A percentile compares a stretch with the other conserved stretches of the same genome.
Evolutionary conservation across 2,797 vertebrate species (phyloP).

Genomic region (Chromis chromis): DNA sequence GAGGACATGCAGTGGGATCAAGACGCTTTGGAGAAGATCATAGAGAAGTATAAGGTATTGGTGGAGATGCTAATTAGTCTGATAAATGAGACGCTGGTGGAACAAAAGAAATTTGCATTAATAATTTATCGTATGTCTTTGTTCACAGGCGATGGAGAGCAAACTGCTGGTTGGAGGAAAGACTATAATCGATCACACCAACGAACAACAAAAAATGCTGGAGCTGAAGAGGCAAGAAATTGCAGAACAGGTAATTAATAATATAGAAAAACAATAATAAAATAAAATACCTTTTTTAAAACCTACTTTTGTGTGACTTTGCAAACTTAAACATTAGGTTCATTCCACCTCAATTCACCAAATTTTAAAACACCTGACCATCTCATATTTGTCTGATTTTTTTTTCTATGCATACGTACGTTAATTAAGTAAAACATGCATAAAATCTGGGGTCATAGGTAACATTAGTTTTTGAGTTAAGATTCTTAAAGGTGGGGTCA

Average conservation of each 20-base stretch:
- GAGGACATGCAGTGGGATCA: conserved; percentile 92
- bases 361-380: no score
- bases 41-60: conserved; percentile 95
- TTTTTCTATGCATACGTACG: no score
- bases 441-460: no score
- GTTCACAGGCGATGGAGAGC: conserved; percentile 93
- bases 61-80: conserved; percentile 58
- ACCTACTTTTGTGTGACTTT: neutral
- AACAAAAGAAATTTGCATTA: conserved; percentile 63
- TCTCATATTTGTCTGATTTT: no score
- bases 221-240: conserved; percentile 95
- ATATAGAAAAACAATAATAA: neutral
- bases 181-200: conserved; percentile 97
- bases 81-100: conserved; percentile 10
- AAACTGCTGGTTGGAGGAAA: conserved; percentile 95
- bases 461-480: no score
- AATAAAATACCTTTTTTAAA: neutral
- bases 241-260: conserved; percentile 88
- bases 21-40: conserved; percentile 92
- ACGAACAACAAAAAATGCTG: conserved; percentile 96
- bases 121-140: conserved; percentile 66
- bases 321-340: no score
- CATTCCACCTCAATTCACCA: no score
- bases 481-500: no score
- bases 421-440: no score